Evolutionary conservation across 2,797 vertebrate species (phyloP).

Genomic region (Sebastes reedi): DNA sequence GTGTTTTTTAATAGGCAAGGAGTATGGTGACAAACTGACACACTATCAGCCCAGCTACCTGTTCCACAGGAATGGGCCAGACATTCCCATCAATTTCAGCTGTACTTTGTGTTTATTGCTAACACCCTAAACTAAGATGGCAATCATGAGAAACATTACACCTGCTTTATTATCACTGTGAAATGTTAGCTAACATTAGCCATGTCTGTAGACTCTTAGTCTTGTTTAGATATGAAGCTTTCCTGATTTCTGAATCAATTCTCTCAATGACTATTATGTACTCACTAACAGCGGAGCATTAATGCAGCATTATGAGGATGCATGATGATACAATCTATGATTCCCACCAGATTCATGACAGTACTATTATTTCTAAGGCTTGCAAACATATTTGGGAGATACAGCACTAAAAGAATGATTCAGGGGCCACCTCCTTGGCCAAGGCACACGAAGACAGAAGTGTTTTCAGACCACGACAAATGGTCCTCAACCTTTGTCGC

Average conservation of each 20-base stretch:
- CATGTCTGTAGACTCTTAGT: background rate
- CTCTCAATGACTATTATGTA: background rate
- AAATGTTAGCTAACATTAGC: background rate
- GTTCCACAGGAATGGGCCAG: background rate
- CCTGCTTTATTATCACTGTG: background rate
- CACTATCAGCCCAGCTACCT: constrained; percentile 16
- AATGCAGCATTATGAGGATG: background rate
- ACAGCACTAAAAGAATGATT: background rate
- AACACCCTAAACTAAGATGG: background rate
- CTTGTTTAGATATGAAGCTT: background rate
- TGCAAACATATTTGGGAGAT: background rate
- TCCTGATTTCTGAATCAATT: background rate
- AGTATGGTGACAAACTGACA: constrained; percentile 42
- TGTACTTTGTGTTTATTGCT: too few relatives aligned
- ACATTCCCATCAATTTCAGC: too few relatives aligned
- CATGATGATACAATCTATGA: background rate
- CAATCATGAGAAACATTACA: background rate
- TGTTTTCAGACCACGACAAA: constrained; percentile 10
- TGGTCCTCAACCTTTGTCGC: constrained; percentile 19
- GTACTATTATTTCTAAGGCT: background rate
- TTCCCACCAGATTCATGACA: background rate
- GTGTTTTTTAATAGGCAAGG: constrained; percentile 29
- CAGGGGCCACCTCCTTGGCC: background rate
- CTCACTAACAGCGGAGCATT: background rate
- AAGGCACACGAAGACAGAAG: constrained; percentile 12